Conservation (phyloP, 2,113 vertebrate genomes). For the Aptenodytes patagonicus region DNA sequence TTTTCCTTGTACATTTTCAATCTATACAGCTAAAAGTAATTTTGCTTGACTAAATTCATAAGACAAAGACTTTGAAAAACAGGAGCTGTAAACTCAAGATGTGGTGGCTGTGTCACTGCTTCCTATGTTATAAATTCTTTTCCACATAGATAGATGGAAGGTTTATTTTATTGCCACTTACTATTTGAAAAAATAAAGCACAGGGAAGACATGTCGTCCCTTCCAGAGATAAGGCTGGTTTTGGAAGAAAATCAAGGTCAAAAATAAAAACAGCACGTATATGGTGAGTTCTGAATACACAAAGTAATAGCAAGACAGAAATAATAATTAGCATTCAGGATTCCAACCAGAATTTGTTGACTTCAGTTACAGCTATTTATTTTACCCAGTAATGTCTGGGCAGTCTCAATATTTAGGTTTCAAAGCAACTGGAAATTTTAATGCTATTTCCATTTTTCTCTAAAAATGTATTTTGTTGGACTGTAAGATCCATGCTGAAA, state of each 20-base stretch:
- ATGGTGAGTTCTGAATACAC: neutral
- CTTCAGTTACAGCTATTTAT: neutral
- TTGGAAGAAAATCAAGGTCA: neutral
- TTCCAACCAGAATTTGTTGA: neutral
- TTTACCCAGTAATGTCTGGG: neutral
- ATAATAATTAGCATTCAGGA: neutral
- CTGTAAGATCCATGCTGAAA: neutral
- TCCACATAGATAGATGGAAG: neutral
- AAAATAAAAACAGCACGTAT: neutral
- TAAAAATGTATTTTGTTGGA: neutral
- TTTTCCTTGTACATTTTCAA: neutral
- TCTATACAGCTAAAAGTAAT: neutral
- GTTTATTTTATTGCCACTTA: neutral
- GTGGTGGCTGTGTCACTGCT: neutral
- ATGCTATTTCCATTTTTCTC: neutral
- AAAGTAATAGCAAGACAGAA: neutral
- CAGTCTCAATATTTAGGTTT: neutral
- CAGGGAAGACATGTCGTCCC: neutral
- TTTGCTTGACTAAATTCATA: neutral
- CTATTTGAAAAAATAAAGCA: neutral
- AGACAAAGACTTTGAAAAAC: neutral
- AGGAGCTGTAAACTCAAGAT: neutral
- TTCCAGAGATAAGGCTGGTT: neutral
- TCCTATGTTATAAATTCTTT: neutral
- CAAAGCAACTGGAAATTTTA: neutral